These are phyloP conservation scores for Callipepla californica DNA, from an alignment of 2,113 vertebrate genomes.

Conservation along the genomic window DNA sequence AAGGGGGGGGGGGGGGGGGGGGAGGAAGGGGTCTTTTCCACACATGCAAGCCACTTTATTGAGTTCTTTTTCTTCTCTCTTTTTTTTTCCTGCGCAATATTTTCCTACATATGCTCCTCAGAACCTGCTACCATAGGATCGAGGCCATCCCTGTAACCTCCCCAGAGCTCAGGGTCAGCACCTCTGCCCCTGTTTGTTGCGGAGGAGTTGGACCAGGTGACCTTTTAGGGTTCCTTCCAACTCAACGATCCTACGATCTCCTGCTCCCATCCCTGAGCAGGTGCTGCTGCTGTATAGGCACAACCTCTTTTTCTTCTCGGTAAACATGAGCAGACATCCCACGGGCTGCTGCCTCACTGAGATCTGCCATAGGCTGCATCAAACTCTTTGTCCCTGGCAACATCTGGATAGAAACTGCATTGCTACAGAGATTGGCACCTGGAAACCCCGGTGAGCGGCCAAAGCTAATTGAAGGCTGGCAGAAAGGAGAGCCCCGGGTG, in stretches of 20 bases:
- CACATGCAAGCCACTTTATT: constrained; percentile 33
- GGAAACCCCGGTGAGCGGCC: background rate
- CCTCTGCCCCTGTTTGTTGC: constrained; percentile 5
- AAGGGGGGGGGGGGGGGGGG: background rate
- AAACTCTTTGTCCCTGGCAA: background rate
- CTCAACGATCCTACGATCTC: background rate
- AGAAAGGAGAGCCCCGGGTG: background rate
- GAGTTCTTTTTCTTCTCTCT: background rate
- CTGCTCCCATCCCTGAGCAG: background rate
- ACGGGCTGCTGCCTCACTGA: background rate
- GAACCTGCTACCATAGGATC: background rate
- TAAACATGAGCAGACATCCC: background rate
- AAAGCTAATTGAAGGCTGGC: background rate
- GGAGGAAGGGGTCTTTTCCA: background rate
- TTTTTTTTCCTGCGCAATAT: background rate
- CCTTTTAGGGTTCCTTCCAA: too few relatives aligned
- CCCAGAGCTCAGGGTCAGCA: background rate
- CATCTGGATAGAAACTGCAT: background rate
- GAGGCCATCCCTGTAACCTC: background rate
- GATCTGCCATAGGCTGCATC: background rate
- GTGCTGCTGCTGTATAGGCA: background rate
- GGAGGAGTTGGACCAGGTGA: too few relatives aligned
- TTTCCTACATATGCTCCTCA: background rate
- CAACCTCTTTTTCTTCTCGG: background rate
- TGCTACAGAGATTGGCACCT: background rate